Evolutionary conservation across 2,888 invertebrate genomes (phyloP).

Genomic region (Julus scanicus): DNA sequence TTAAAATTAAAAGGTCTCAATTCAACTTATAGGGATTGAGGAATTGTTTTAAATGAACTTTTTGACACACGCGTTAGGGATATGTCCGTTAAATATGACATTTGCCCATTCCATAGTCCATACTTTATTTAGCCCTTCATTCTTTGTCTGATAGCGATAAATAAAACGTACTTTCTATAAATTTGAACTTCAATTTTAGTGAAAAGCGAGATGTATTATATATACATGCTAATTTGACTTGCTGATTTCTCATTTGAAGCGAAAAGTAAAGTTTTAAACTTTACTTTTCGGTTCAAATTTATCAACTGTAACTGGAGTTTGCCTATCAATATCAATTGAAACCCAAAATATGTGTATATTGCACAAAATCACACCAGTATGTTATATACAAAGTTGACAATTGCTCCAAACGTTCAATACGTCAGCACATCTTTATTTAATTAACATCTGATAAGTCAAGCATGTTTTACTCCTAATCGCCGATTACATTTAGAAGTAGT

Average conservation of each 20-base stretch:
- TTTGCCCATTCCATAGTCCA: not conserved
- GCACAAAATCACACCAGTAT: too few relatives aligned
- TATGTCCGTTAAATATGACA: not conserved
- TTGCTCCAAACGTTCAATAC: too few relatives aligned
- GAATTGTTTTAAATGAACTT: too few relatives aligned
- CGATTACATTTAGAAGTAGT: too few relatives aligned
- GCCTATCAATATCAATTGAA: not conserved
- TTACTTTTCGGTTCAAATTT: not conserved
- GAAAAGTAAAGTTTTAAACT: too few relatives aligned
- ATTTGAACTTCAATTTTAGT: not conserved
- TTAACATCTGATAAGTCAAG: too few relatives aligned
- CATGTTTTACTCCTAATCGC: too few relatives aligned
- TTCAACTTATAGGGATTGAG: too few relatives aligned
- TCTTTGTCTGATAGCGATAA: too few relatives aligned
- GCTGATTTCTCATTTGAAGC: not conserved
- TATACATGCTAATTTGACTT: not conserved
- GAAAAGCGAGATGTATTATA: not conserved
- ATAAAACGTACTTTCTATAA: not conserved
- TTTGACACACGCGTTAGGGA: too few relatives aligned
- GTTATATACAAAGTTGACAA: not conserved
- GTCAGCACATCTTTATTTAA: not conserved
- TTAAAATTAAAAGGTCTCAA: too few relatives aligned
- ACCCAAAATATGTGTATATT: too few relatives aligned
- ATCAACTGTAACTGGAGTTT: not conserved
- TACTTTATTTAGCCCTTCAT: not conserved